These are phyloP conservation scores for Drosophila ochracea DNA, from an alignment of 2,888 invertebrate species.

Conservation along the genomic window DNA sequence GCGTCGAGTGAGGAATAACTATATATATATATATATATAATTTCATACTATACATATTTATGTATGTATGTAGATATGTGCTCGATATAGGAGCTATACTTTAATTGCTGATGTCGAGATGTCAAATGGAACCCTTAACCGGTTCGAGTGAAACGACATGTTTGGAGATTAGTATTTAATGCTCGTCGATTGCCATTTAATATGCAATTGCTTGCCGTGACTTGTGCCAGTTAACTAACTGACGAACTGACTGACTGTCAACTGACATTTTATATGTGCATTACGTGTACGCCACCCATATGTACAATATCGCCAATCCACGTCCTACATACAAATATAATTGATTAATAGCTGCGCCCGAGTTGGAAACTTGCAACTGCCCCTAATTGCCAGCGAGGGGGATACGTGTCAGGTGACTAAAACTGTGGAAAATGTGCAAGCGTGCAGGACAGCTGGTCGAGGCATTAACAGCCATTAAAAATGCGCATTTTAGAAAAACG, in stretches of 20 bases:
- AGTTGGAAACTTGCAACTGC: constrained; percentile 50
- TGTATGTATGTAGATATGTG: not conserved
- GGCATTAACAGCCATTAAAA: not conserved
- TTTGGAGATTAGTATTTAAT: constrained; percentile 63
- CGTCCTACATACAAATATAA: constrained; percentile 10
- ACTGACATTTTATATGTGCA: constrained; percentile 19
- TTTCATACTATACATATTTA: not conserved
- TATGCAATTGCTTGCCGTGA: constrained; percentile 16
- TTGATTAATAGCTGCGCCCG: constrained; percentile 25
- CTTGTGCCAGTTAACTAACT: not conserved
- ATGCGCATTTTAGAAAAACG: not conserved
- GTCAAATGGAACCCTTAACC: constrained; percentile 56
- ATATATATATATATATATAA: not conserved
- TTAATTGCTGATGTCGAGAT: constrained; percentile 59
- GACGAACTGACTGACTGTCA: not conserved
- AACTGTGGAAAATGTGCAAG: not conserved
- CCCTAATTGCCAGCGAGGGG: constrained; percentile 50
- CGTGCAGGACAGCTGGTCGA: not conserved
- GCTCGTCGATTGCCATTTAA: constrained; percentile 51
- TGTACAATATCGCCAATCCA: not conserved
- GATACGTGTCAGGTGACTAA: not conserved
- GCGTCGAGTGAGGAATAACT: not conserved
- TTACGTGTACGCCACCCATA: not conserved
- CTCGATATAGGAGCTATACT: constrained; percentile 9
- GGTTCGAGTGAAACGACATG: constrained; percentile 39